phyloP scores from a whole-genome alignment of 2,888 invertebrate species.

The Ectropis crepuscularia region DNA sequence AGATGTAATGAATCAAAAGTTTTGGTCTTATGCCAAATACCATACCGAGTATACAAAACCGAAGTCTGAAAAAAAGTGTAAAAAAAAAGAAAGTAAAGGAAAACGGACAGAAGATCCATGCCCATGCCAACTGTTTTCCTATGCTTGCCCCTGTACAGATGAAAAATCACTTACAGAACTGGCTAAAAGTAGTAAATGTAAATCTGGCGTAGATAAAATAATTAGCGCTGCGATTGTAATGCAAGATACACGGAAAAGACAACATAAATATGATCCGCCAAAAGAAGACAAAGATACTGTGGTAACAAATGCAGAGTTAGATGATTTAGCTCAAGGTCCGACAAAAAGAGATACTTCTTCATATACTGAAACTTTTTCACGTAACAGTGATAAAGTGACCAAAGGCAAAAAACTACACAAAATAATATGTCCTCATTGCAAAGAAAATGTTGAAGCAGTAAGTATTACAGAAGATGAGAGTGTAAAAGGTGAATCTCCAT shows the following conservation, averaged over 20 bases:
- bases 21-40: slow-evolving; percentile 71
- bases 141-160: slow-evolving; percentile 66
- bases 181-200: slow-evolving; percentile 53
- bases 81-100: slow-evolving; percentile 53
- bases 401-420: slow-evolving; percentile 52
- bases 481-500: slow-evolving; percentile 46
- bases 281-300: slow-evolving; percentile 50
- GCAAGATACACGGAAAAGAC: slow-evolving; percentile 42
- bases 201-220: slow-evolving; percentile 51
- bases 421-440: slow-evolving; percentile 70
- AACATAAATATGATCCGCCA: slow-evolving; percentile 40
- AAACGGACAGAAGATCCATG: slow-evolving; percentile 64
- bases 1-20: slow-evolving; percentile 57
- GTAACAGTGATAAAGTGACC: slow-evolving; percentile 45
- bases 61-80: slow-evolving; percentile 54
- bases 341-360: slow-evolving; percentile 39
- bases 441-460: slow-evolving; percentile 61
- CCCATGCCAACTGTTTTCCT: slow-evolving; percentile 72
- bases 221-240: slow-evolving; percentile 52
- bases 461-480: slow-evolving; percentile 64
- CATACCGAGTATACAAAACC: slow-evolving; percentile 63
- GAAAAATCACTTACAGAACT: slow-evolving; percentile 59
- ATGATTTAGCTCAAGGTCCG: slow-evolving; percentile 26
- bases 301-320: slow-evolving; percentile 40
- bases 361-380: slow-evolving; percentile 30